These are phyloP conservation scores for Aramus guarauna DNA, from an alignment of 2,113 vertebrate species.

Conservation along the genomic window DNA sequence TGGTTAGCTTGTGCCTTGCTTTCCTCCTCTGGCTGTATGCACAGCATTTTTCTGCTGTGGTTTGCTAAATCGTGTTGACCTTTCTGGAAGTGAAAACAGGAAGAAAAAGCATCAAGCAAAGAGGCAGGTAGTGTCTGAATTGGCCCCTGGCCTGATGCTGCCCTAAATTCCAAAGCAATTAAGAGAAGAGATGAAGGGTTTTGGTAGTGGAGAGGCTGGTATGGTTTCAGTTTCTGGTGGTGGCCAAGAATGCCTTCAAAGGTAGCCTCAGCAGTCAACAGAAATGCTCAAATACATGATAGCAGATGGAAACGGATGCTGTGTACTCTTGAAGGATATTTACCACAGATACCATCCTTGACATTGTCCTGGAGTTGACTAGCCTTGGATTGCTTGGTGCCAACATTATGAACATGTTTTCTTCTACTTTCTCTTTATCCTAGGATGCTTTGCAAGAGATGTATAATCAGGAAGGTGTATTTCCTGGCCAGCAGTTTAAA, in stretches of 20 bases:
- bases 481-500: conserved; percentile 85
- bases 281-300: background rate
- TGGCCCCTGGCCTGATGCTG: background rate
- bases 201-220: background rate
- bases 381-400: background rate
- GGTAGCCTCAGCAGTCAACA: background rate
- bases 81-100: background rate
- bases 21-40: background rate
- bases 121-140: background rate
- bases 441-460: conserved; percentile 95
- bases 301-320: background rate
- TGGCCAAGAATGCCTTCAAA: background rate
- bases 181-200: background rate
- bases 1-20: background rate
- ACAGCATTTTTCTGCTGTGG: background rate
- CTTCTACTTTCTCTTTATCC: background rate
- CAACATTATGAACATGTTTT: background rate
- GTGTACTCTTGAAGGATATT: background rate
- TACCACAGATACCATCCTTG: background rate
- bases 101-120: background rate
- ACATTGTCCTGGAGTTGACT: background rate
- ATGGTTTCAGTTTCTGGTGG: background rate
- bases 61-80: background rate
- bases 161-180: background rate
- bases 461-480: conserved; percentile 87